phyloP scores from a whole-genome alignment of 2,113 vertebrate genomes.

The Syngnathoides biaculeatus region DNA sequence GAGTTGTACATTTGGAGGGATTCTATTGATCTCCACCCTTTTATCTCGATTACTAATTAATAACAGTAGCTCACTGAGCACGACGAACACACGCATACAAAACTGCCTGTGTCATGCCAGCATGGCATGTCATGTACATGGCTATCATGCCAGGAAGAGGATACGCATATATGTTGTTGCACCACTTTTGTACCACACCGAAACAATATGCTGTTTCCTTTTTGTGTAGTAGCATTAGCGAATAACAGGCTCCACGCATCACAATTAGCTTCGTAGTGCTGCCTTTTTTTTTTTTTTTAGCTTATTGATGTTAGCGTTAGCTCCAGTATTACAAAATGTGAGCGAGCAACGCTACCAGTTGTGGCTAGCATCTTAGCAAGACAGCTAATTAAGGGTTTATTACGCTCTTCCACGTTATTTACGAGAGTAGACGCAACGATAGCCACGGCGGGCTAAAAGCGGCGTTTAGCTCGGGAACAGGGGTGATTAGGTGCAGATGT shows the following conservation, averaged over 20 bases:
- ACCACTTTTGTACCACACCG: neutral
- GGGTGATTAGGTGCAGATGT: constrained; percentile 72
- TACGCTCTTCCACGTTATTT: neutral
- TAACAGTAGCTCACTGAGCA: constrained; percentile 45
- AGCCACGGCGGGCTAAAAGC: constrained; percentile 37
- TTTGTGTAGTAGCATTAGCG: constrained; percentile 32
- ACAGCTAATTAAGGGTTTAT: constrained; percentile 28
- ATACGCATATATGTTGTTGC: constrained; percentile 10
- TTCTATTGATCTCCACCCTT: constrained; percentile 9
- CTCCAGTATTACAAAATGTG: constrained; percentile 21
- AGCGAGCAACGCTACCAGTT: constrained; percentile 35
- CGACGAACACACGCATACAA: constrained; percentile 22
- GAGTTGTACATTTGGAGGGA: neutral
- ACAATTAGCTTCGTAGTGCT: constrained; percentile 47
- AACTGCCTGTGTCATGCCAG: constrained; percentile 30
- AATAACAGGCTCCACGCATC: constrained; percentile 41
- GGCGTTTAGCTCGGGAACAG: constrained; percentile 37
- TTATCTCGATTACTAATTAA: constrained; percentile 46
- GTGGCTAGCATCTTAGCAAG: constrained; percentile 42
- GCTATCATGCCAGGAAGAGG: constrained; percentile 14
- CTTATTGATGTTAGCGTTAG: constrained; percentile 39
- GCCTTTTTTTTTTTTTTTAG: constrained; percentile 18
- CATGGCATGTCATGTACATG: constrained; percentile 20
- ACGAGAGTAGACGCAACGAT: neutral
- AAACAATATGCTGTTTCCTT: neutral